Conservation (phyloP, 2,797 vertebrate genomes). For the Salarias fasciatus region DNA sequence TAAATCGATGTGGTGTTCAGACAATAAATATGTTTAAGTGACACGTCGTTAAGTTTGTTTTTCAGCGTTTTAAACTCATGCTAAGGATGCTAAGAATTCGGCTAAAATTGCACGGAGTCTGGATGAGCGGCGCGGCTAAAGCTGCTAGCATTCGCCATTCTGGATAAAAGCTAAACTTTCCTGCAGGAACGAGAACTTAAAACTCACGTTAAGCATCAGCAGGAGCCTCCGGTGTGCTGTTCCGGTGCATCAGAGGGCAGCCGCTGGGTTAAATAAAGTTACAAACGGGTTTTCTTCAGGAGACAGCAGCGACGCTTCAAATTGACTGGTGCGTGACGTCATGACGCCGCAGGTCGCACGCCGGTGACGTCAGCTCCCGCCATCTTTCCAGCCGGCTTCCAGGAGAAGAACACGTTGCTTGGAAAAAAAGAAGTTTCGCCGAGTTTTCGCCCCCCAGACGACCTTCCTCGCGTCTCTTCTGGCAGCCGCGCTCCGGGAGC, state of each 20-base stretch:
- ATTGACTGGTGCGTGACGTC: too few species aligned
- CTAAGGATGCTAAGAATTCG: not conserved
- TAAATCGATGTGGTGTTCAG: too few species aligned
- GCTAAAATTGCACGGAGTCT: not conserved
- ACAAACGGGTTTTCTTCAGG: not conserved
- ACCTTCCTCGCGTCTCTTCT: not conserved
- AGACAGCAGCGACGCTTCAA: too few species aligned
- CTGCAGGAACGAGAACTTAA: accelerated
- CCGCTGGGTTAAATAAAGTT: accelerated
- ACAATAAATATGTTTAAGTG: too few species aligned
- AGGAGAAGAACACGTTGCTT: conserved; percentile 74
- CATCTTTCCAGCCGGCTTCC: conserved; percentile 78
- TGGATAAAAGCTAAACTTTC: not conserved
- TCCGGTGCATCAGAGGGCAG: not conserved
- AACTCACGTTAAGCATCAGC: not conserved
- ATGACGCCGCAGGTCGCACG: not conserved
- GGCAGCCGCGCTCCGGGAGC: conserved; percentile 1
- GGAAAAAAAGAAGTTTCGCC: conserved; percentile 36
- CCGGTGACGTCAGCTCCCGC: conserved; percentile 58
- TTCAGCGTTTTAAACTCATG: not conserved
- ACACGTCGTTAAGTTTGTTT: too few species aligned
- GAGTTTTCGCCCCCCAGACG: not conserved
- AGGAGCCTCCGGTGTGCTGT: accelerated
- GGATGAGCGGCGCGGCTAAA: conserved; percentile 3
- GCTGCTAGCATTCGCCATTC: not conserved